Conservation (phyloP, 2,113 vertebrate genomes). For the Chlorodrepanis virens region DNA sequence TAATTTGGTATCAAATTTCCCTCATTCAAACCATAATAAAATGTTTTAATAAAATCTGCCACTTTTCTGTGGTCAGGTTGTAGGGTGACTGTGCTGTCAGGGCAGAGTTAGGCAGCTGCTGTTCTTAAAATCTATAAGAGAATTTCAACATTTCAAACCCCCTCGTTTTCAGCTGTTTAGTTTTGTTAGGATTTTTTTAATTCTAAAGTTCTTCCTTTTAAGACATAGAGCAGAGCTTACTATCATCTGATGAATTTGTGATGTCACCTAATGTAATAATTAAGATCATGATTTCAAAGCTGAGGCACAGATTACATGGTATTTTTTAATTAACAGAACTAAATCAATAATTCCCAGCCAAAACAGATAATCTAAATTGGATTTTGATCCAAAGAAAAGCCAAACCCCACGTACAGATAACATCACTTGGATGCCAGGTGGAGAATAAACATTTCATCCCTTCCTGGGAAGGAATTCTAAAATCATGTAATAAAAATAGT, state of each 20-base stretch:
- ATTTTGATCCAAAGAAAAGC: background rate
- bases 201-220: background rate
- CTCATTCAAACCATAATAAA: background rate
- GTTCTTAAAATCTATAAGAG: background rate
- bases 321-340: background rate
- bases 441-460: background rate
- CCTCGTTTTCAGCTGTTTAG: background rate
- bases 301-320: background rate
- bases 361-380: background rate
- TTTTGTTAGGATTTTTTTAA: background rate
- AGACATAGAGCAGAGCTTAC: background rate
- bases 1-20: background rate
- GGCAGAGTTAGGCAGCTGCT: background rate
- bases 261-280: background rate
- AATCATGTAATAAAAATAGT: rapidly evolving
- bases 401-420: rapidly evolving
- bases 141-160: too few species aligned
- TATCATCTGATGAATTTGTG: background rate
- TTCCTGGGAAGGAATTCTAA: background rate
- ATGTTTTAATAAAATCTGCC: background rate
- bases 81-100: background rate
- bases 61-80: background rate
- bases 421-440: background rate
- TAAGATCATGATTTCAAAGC: background rate
- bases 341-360: background rate